A percentile compares a stretch with the other conserved stretches of the same genome.
Evolutionary conservation across 2,113 vertebrate genomes (phyloP).

Genomic region (Sporophila hypoxantha): DNA sequence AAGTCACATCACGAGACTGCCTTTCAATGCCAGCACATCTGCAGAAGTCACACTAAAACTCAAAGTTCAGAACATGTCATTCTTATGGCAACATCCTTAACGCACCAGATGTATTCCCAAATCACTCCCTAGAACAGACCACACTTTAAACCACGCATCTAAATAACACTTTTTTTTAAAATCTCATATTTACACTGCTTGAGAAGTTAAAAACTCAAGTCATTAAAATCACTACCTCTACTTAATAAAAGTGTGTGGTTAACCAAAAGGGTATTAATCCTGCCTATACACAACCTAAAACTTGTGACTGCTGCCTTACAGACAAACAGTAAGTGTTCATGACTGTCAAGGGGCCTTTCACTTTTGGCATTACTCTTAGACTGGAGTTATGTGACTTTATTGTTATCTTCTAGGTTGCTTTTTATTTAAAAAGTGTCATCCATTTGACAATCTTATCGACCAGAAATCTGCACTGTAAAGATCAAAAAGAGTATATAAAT

Average conservation of each 20-base stretch:
- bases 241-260: background rate
- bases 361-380: background rate
- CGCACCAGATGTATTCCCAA: conserved; percentile 50
- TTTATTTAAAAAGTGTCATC: background rate
- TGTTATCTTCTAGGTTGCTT: background rate
- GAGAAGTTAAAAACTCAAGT: background rate
- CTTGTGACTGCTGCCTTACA: background rate
- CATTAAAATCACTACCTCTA: background rate
- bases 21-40: conserved; percentile 58
- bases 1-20: conserved; percentile 3
- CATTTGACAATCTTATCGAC: background rate
- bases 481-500: background rate
- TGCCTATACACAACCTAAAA: background rate
- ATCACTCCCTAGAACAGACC: background rate
- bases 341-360: background rate
- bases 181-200: background rate
- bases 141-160: conserved; percentile 1
- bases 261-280: background rate
- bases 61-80: conserved; percentile 54
- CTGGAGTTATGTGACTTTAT: background rate
- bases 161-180: background rate
- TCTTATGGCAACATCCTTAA: conserved; percentile 31
- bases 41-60: conserved; percentile 24
- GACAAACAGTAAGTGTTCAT: background rate
- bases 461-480: background rate